Evolutionary conservation across 2,888 invertebrate genomes (phyloP), one percentile per base, ranked within the genome.

Genomic region (Tryphoninae sp.): DNA sequence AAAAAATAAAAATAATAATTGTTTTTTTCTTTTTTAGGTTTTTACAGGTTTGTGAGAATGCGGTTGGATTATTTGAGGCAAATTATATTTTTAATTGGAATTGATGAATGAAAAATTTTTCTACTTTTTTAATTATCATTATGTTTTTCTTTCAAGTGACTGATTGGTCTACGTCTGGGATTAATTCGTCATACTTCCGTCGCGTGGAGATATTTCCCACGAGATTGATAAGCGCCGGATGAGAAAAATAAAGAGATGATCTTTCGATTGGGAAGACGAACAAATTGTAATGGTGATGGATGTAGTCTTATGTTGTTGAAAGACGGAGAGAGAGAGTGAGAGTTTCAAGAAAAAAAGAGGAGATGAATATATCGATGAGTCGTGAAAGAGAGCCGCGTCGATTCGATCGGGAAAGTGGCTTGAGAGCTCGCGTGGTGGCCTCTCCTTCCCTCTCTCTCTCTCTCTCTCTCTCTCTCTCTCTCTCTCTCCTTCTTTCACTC

Each of bases 241-340:
- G 33, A 33, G 6, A 33, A 33, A 59, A n/a, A 19, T n/a, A 22
- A 72, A 72, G 53, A 49, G 75, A 62, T 72, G 67, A 16, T 72
- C 72, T 40, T 68, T 67, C 33, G 67, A 80, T 80, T 72, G 68
- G 61, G 59, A 80, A 71, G 45, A 23, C 75, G 77, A 77, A 80
- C 65, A 80, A 80, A 73, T 73, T 77, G 80, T 73, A 72, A 68
- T 68, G 77, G 71, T 53, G 78, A 77, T 73, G 76, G 69, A 76
- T 76, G 55, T 71, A 62, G 68, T 62, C 33, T 33, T 33, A 6
- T 6, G 33, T 33, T 33, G 33, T 33, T 33, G 7, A 33, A 33
- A 33, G 33, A 33, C 6, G 6, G 33, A 33, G 6, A 33, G 33
- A 33, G 4, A 0, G 33, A 6, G 6, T 7, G 33, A 33, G 33